Percentiles rank a stretch among this genome's conserved stretches.
phyloP scores from a whole-genome alignment of 2,888 invertebrate species.

The Lasiommata megera region DNA sequence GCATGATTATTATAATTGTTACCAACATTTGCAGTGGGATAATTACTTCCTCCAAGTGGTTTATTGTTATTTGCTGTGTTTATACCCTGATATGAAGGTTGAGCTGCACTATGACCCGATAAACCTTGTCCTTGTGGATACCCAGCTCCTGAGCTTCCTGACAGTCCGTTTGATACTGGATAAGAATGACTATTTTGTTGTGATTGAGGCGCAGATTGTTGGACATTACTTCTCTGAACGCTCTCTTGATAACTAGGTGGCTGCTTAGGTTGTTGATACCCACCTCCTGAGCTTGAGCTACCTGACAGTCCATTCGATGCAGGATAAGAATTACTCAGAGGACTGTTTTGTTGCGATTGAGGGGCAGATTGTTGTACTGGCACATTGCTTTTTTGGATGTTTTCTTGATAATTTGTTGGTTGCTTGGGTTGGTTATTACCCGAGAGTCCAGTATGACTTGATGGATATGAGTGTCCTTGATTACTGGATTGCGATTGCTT shows the following conservation, averaged over 20 bases:
- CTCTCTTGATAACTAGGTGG: slow-evolving; percentile 55
- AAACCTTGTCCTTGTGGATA: slow-evolving; percentile 41
- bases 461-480: slow-evolving; percentile 63
- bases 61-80: slow-evolving; percentile 34
- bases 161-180: slow-evolving; percentile 53
- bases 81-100: slow-evolving; percentile 49
- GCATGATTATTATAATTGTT: slow-evolving; percentile 56
- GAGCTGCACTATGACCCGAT: slow-evolving; percentile 47
- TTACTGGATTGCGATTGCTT: slow-evolving; percentile 51
- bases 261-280: slow-evolving; percentile 50
- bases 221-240: slow-evolving; percentile 56
- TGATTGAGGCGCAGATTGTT: slow-evolving; percentile 38
- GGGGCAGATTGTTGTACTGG: slow-evolving; percentile 44
- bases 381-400: slow-evolving; percentile 56
- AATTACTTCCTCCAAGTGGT: slow-evolving; percentile 23
- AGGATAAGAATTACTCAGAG: slow-evolving; percentile 57
- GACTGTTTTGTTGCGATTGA: slow-evolving; percentile 30
- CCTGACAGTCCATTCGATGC: slow-evolving; percentile 63
- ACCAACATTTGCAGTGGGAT: slow-evolving; percentile 46
- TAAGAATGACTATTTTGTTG: slow-evolving; percentile 48
- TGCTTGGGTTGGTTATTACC: slow-evolving; percentile 54
- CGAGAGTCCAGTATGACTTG: slow-evolving; percentile 62
- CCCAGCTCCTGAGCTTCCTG: slow-evolving; percentile 32
- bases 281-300: slow-evolving; percentile 38
- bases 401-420: slow-evolving; percentile 55